phyloP scores from a whole-genome alignment of 2,888 invertebrate genomes.

The Luperina testacea region DNA sequence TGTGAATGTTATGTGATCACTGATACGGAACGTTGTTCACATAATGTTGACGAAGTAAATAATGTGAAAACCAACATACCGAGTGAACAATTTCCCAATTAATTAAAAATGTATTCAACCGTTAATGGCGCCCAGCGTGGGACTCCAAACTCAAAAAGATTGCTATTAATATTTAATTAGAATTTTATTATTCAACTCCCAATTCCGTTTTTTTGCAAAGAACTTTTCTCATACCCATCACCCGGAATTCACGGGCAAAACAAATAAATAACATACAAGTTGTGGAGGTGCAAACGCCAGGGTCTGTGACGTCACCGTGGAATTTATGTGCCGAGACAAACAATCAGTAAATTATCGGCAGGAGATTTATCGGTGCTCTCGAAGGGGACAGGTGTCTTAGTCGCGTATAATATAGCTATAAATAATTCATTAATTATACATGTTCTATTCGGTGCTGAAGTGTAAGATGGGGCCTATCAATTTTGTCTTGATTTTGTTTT shows the following conservation, averaged over 20 bases:
- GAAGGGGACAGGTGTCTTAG: slow-evolving; percentile 72
- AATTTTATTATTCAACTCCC: slow-evolving; percentile 39
- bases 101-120: slow-evolving; percentile 37
- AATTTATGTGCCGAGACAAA: slow-evolving; percentile 74
- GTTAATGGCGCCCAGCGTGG: slow-evolving; percentile 55
- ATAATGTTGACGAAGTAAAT: slow-evolving; percentile 21
- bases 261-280: slow-evolving; percentile 83
- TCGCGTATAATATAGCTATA: slow-evolving; percentile 68
- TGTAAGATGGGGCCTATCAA: slow-evolving; percentile 32
- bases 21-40: slow-evolving; percentile 14
- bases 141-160: slow-evolving; percentile 33
- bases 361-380: slow-evolving; percentile 76
- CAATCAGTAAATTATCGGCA: slow-evolving; percentile 83
- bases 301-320: slow-evolving; percentile 56
- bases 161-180: slow-evolving; percentile 21
- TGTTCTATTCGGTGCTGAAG: slow-evolving; percentile 41
- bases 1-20: slow-evolving; percentile 31
- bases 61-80: slow-evolving; percentile 24
- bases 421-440: slow-evolving; percentile 66
- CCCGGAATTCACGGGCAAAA: slow-evolving; percentile 69
- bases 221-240: slow-evolving; percentile 40
- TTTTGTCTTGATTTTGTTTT: slow-evolving; percentile 22
- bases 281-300: slow-evolving; percentile 69
- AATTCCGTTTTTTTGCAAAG: slow-evolving; percentile 16
- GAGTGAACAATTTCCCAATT: slow-evolving; percentile 21